A percentile compares a stretch with the other conserved stretches of the same genome.
Evolutionary conservation across 2,797 vertebrate species (phyloP).

Genomic region (Melanotaenia nigrans): DNA sequence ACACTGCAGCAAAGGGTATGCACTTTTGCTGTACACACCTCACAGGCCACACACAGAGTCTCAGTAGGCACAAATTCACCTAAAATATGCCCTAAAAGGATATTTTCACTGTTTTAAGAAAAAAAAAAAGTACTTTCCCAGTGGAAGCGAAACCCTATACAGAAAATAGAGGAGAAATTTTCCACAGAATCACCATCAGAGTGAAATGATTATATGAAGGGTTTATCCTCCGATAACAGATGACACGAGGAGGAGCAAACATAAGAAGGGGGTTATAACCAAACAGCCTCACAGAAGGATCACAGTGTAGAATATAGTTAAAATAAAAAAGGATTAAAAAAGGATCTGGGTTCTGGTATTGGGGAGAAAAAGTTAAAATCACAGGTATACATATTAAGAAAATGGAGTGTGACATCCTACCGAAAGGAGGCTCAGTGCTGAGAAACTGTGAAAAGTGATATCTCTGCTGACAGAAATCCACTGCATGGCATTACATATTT

Average conservation of each 20-base stretch:
- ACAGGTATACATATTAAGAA: conserved; percentile 49
- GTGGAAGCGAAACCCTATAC: conserved; percentile 48
- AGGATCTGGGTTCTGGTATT: conserved; percentile 19
- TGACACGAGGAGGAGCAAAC: conserved; percentile 55
- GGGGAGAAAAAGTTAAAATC: conserved; percentile 49
- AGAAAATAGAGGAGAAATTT: conserved; percentile 47
- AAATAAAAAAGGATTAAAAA: conserved; percentile 15
- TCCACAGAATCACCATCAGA: conserved; percentile 40
- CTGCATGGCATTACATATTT: conserved; percentile 12
- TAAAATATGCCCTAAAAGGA: conserved; percentile 52
- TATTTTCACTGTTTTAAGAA: conserved; percentile 47
- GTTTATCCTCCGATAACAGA: conserved; percentile 56
- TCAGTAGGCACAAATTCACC: conserved; percentile 39
- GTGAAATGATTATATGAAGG: conserved; percentile 69
- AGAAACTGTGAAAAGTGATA: conserved; percentile 23
- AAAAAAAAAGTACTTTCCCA: conserved; percentile 45
- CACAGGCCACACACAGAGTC: background rate
- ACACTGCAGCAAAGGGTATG: conserved; percentile 36
- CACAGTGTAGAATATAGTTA: conserved; percentile 45
- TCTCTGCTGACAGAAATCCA: conserved; percentile 34
- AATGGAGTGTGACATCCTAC: conserved; percentile 20
- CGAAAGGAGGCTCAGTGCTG: conserved; percentile 30
- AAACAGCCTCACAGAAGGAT: conserved; percentile 49
- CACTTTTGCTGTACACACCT: conserved; percentile 28
- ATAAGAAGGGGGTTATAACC: conserved; percentile 58